Evolutionary conservation across 2,888 invertebrate species (phyloP).

Genomic region (Temnothorax unifasciatus): DNA sequence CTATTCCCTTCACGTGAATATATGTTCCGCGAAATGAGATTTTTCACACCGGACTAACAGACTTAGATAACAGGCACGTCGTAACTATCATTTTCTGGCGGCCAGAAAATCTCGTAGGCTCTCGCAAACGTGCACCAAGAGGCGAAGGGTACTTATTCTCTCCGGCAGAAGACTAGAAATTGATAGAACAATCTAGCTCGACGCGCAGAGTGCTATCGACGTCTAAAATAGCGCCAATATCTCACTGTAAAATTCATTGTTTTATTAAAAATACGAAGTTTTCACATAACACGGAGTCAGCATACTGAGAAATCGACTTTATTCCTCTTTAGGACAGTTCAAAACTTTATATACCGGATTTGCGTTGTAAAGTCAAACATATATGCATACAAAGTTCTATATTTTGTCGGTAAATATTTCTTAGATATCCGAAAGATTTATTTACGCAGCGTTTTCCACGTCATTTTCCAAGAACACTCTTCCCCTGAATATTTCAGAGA

Average conservation of each 20-base stretch:
- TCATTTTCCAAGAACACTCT: not conserved
- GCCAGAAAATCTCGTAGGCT: slow-evolving; percentile 19
- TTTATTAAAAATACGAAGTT: slow-evolving; percentile 13
- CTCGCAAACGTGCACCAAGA: slow-evolving; percentile 5
- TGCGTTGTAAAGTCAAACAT: not conserved
- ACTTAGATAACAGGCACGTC: slow-evolving; percentile 29
- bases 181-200: slow-evolving; percentile 11
- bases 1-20: not conserved
- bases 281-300: not conserved
- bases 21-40: slow-evolving; percentile 29
- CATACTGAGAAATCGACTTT: not conserved
- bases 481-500: not conserved
- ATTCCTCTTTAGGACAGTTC: not conserved
- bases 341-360: not conserved
- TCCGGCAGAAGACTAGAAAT: not conserved
- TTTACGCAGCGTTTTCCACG: not conserved
- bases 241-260: slow-evolving; percentile 8
- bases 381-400: not conserved
- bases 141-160: not conserved
- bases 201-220: not conserved
- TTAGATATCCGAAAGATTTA: slow-evolving; percentile 3
- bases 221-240: slow-evolving; percentile 4
- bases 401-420: not conserved
- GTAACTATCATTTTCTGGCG: slow-evolving; percentile 31
- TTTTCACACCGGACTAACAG: not conserved